Conservation (phyloP, 2,888 invertebrate species). For the Odontocerum albicorne region DNA sequence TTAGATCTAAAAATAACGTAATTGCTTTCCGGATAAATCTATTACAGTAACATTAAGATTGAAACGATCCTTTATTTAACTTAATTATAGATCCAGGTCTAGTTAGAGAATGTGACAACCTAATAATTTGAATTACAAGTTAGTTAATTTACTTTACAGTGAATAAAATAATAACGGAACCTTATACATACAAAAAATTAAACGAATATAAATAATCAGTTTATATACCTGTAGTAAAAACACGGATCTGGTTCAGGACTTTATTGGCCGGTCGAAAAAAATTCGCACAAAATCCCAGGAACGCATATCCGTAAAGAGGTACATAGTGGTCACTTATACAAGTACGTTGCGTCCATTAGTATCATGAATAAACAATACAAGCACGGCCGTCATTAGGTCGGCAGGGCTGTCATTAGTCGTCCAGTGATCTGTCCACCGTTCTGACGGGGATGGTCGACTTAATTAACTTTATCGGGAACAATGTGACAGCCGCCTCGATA, state of each 20-base stretch:
- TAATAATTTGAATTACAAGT: too few relatives aligned
- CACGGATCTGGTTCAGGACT: not conserved
- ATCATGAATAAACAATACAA: slow-evolving; percentile 21
- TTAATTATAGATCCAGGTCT: too few relatives aligned
- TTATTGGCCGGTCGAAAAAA: not conserved
- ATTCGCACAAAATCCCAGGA: slow-evolving; percentile 15
- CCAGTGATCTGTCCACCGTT: slow-evolving; percentile 22
- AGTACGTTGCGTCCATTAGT: slow-evolving; percentile 22
- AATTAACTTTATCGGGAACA: slow-evolving; percentile 28
- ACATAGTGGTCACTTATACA: too few relatives aligned
- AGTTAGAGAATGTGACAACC: too few relatives aligned
- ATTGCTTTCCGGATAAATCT: too few relatives aligned
- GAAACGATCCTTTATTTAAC: too few relatives aligned
- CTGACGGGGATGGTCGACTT: slow-evolving; percentile 22
- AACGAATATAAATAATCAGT: not conserved
- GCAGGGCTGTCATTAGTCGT: slow-evolving; percentile 22
- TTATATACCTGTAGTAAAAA: not conserved
- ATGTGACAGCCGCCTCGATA: slow-evolving; percentile 27
- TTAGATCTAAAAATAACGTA: too few relatives aligned
- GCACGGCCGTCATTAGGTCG: slow-evolving; percentile 21
- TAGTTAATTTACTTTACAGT: too few relatives aligned
- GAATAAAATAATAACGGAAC: too few relatives aligned
- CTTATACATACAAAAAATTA: not conserved
- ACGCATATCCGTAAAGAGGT: slow-evolving; percentile 11
- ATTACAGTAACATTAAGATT: too few relatives aligned